Evolutionary conservation across 2,797 vertebrate species (phyloP).

Genomic region (Lepus oiostolus): DNA sequence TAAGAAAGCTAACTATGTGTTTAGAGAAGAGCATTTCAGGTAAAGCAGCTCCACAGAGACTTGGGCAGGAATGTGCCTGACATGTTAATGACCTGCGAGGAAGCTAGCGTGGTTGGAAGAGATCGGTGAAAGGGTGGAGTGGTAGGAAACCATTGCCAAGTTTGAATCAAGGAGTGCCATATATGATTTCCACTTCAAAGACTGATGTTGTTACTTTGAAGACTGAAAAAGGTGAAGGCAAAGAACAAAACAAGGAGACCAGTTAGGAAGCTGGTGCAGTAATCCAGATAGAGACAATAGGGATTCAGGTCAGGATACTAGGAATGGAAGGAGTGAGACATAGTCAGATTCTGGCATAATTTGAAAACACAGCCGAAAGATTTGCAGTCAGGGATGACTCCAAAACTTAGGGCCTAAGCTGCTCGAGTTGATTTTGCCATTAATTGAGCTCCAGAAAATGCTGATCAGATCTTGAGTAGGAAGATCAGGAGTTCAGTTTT

Average conservation of each 20-base stretch:
- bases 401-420: background rate
- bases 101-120: background rate
- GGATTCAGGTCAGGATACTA: background rate
- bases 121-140: background rate
- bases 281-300: background rate
- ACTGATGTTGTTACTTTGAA: background rate
- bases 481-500: background rate
- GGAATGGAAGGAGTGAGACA: background rate
- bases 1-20: background rate
- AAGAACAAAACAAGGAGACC: background rate
- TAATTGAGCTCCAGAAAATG: background rate
- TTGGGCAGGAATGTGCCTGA: background rate
- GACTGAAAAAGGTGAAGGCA: background rate
- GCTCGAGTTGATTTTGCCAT: background rate
- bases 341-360: background rate
- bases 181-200: background rate
- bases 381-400: background rate
- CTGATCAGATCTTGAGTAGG: background rate
- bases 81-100: background rate
- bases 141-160: background rate
- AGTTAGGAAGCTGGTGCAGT: too few species aligned
- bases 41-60: background rate
- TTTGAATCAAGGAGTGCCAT: background rate
- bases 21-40: background rate
- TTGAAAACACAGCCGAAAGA: conserved; percentile 7